phyloP scores from a whole-genome alignment of 2,797 vertebrate species.

The Leucoraja ocellata region DNA sequence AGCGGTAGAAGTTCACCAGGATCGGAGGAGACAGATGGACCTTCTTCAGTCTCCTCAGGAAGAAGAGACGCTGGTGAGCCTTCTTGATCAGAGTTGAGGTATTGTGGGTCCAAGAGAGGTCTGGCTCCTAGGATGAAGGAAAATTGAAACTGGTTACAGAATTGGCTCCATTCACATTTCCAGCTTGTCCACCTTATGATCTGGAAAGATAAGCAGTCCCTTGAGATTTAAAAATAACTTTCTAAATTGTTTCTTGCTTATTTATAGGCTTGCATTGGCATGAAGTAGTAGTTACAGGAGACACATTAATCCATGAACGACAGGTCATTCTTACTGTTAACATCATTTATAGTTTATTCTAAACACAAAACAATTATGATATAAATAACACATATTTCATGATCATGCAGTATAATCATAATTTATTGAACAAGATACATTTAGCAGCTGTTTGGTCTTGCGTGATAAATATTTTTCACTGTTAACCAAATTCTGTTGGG shows the following conservation, averaged over 20 bases:
- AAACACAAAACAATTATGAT: not conserved
- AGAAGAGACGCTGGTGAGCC: too few relatives aligned
- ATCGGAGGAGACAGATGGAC: too few relatives aligned
- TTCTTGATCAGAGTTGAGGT: too few relatives aligned
- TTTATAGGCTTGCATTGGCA: slow-evolving; percentile 7
- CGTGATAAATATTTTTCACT: not conserved
- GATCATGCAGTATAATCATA: not conserved
- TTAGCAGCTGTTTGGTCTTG: not conserved
- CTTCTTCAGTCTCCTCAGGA: too few relatives aligned
- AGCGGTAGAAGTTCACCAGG: too few relatives aligned
- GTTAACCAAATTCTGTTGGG: not conserved
- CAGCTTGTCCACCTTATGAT: not conserved
- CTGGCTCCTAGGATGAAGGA: not conserved
- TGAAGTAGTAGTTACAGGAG: not conserved
- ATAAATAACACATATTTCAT: not conserved
- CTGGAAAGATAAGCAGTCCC: slow-evolving; percentile 6
- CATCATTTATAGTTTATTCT: not conserved
- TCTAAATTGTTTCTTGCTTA: slow-evolving; percentile 28
- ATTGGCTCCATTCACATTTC: not conserved
- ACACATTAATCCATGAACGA: slow-evolving; percentile 7
- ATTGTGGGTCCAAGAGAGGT: too few relatives aligned
- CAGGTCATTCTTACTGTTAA: slow-evolving; percentile 25
- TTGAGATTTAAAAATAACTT: not conserved
- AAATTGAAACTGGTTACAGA: not conserved
- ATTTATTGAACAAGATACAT: not conserved